Evolutionary conservation across 2,797 vertebrate genomes (phyloP).

Genomic region (Halcyon leucocephala): DNA sequence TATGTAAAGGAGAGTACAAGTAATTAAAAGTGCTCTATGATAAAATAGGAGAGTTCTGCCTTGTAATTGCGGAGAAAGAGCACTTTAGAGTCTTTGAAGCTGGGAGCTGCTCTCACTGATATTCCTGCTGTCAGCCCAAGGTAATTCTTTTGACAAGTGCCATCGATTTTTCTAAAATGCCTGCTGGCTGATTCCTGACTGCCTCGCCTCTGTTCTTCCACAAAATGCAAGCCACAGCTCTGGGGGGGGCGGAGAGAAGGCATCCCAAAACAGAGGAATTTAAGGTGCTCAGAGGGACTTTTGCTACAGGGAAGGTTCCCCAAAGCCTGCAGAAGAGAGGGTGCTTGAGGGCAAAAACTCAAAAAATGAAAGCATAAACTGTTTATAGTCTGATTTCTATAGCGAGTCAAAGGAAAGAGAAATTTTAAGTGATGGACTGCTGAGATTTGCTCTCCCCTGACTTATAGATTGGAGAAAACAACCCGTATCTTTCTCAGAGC

Average conservation of each 20-base stretch:
- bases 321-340: not conserved
- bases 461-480: not conserved
- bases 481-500: not conserved
- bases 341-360: not conserved
- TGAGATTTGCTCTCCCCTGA: slow-evolving; percentile 10
- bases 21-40: not conserved
- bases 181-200: not conserved
- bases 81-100: not conserved
- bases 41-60: not conserved
- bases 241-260: not conserved
- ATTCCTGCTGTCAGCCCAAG: not conserved
- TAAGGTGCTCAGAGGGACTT: not conserved
- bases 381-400: not conserved
- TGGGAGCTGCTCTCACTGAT: not conserved
- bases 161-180: slow-evolving; percentile 27
- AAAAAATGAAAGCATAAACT: not conserved
- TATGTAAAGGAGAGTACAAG: not conserved
- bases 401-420: not conserved
- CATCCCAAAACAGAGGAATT: not conserved
- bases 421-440: not conserved
- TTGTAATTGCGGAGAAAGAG: not conserved
- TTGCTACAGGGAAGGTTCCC: not conserved
- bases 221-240: not conserved
- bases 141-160: not conserved
- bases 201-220: not conserved